Base-by-base conservation (phyloP, 2,888 invertebrate genomes). In the Cerceris rybyensis region DNA sequence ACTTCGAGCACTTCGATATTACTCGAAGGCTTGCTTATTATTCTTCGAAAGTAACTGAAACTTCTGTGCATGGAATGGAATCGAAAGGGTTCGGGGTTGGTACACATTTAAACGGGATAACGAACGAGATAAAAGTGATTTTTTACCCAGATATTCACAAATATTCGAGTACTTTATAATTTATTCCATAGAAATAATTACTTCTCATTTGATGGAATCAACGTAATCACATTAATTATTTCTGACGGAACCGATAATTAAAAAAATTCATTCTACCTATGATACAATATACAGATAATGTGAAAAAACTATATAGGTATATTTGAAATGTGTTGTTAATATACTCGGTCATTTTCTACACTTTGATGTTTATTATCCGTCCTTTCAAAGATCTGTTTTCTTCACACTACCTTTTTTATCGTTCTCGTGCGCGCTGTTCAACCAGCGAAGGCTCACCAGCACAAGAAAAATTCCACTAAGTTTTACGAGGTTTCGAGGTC, bases 21-120 rank as follows among this genome's bases (percentile, higher is more conserved):
- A 60, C 43, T 46, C 42, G 59, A 42, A 57, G 54, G 55, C 72
- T 83, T 70, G 41, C 66, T 79, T 83, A 59, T 79, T 75, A 73
- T 63, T 70, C 63, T 52, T 70, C 46, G 46, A 64, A 64, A 67
- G 55, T 77, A 78, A 67, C 70, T 46, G 39, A 64, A 66, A 63
- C 55, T 70, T 16, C 63, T n/a, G 14, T 8, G 28, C 39, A 7
- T 50, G 54, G 42, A 13, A 14, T 49, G 42, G n/a, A 14, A 1
- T 9, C 41, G 9, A 28, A 1, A 2, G 46, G 14, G 17, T 49
- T 39, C 8, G 41, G 43, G 11, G 8, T 66, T 28, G 7, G 1
- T n/a, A 16, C 5, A 17, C 17, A 8, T n/a, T 39, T 13, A 2
- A 16, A 14, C 28, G 28, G 28, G 7, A 13, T 6, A 14, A 41